Evolutionary conservation across 2,113 vertebrate genomes (phyloP).

Genomic region (Sinocyclocheilus anophthalmus): DNA sequence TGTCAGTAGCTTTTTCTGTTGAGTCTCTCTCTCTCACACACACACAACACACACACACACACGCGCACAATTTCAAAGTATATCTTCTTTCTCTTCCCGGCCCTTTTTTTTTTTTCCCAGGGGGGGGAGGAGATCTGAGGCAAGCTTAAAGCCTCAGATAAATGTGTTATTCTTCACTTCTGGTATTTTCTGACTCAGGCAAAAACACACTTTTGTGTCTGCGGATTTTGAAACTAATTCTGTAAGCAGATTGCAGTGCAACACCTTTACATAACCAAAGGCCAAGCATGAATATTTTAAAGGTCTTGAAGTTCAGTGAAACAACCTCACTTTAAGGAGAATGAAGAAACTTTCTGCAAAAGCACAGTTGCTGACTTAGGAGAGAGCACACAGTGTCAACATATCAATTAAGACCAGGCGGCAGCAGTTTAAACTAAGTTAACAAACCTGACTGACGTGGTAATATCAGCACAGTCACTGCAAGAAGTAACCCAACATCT

Average conservation of each 20-base stretch:
- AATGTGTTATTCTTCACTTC: conserved; percentile 68
- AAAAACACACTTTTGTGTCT: conserved; percentile 49
- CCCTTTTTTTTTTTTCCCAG: too few species aligned
- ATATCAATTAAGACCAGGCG: not conserved
- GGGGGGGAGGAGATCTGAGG: conserved; percentile 65
- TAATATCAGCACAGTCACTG: not conserved
- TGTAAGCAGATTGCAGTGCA: conserved; percentile 68
- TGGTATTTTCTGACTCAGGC: conserved; percentile 63
- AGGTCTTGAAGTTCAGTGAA: conserved; percentile 58
- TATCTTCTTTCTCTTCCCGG: conserved; percentile 30
- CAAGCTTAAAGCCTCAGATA: conserved; percentile 61
- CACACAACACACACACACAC: not conserved
- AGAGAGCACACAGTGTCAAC: not conserved
- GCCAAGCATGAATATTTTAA: conserved; percentile 65
- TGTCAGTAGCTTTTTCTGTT: conserved; percentile 48
- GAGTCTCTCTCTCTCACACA: not conserved
- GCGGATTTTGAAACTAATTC: conserved; percentile 68
- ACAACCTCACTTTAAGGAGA: conserved; percentile 6
- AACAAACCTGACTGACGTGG: not conserved
- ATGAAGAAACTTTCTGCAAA: conserved; percentile 29
- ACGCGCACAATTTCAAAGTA: conserved; percentile 33
- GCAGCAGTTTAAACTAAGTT: not conserved
- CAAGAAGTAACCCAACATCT: not conserved
- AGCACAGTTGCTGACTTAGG: conserved; percentile 11
- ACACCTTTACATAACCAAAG: conserved; percentile 69